A percentile compares a stretch with the other conserved stretches of the same genome.
Evolutionary conservation across 2,888 invertebrate genomes (phyloP).

Genomic region (Agrypnus murinus): DNA sequence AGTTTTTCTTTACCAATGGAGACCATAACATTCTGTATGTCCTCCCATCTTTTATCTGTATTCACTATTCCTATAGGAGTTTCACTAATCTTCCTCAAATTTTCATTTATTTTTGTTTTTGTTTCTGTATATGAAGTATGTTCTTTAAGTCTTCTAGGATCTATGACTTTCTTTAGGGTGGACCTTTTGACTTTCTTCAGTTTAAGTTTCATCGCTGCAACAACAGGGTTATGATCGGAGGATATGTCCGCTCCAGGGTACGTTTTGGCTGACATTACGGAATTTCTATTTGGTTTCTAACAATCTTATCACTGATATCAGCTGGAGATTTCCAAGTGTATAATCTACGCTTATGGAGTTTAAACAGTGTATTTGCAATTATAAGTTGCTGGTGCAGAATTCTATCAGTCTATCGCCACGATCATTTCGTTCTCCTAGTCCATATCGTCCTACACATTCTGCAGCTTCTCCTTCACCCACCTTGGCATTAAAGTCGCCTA

Average conservation of each 20-base stretch:
- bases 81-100: conserved; percentile 15
- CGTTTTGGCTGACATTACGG: too few species aligned
- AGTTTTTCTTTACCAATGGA: conserved; percentile 20
- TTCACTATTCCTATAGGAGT: conserved; percentile 6
- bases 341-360: too few species aligned
- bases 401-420: conserved; percentile 23
- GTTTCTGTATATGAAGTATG: too few species aligned
- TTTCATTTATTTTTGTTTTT: conserved; percentile 26
- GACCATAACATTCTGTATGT: conserved; percentile 13
- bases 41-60: too few species aligned
- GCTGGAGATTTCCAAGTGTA: too few species aligned
- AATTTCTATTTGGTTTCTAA: too few species aligned
- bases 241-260: too few species aligned
- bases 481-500: conserved; percentile 25
- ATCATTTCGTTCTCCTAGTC: conserved; percentile 11
- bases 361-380: conserved; percentile 20
- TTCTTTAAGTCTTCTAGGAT: conserved; percentile 20
- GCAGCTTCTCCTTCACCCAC: neutral
- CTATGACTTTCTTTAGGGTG: too few species aligned
- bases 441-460: conserved; percentile 3
- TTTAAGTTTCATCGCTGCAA: too few species aligned
- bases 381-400: conserved; percentile 11
- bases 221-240: too few species aligned
- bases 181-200: too few species aligned
- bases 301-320: too few species aligned